Evolutionary conservation across 2,113 vertebrate genomes (phyloP).

Genomic region (Larimichthys polyactis): DNA sequence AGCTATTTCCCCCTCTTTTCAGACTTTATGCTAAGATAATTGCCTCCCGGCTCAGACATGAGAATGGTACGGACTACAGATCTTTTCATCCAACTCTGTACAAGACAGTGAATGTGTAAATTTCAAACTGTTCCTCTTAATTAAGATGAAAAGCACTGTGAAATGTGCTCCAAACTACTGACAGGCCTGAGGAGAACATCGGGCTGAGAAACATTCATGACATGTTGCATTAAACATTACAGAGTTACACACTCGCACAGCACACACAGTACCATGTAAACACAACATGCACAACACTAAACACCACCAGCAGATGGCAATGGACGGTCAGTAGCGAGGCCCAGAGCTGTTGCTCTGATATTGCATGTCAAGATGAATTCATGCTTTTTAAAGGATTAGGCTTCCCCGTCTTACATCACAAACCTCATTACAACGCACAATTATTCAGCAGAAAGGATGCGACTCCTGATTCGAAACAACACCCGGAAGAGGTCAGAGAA

Average conservation of each 20-base stretch:
- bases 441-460: conserved; percentile 37
- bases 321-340: conserved; percentile 15
- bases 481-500: conserved; percentile 26
- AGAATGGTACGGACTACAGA: conserved; percentile 1
- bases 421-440: conserved; percentile 52
- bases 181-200: conserved; percentile 27
- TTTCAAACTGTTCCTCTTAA: conserved; percentile 36
- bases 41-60: conserved; percentile 27
- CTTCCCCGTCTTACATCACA: conserved; percentile 35
- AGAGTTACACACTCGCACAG: background rate
- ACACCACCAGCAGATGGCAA: conserved; percentile 71
- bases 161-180: conserved; percentile 18
- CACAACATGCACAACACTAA: background rate
- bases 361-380: conserved; percentile 60
- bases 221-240: background rate
- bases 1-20: background rate
- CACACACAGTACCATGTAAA: background rate
- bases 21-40: conserved; percentile 34
- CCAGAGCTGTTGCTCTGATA: conserved; percentile 52
- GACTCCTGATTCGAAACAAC: conserved; percentile 31
- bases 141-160: conserved; percentile 13
- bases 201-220: background rate
- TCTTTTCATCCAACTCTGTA: conserved; percentile 28
- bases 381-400: conserved; percentile 60
- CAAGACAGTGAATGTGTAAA: conserved; percentile 17